phyloP scores from a whole-genome alignment of 2,888 invertebrate species.

The Smittia aterrima region DNA sequence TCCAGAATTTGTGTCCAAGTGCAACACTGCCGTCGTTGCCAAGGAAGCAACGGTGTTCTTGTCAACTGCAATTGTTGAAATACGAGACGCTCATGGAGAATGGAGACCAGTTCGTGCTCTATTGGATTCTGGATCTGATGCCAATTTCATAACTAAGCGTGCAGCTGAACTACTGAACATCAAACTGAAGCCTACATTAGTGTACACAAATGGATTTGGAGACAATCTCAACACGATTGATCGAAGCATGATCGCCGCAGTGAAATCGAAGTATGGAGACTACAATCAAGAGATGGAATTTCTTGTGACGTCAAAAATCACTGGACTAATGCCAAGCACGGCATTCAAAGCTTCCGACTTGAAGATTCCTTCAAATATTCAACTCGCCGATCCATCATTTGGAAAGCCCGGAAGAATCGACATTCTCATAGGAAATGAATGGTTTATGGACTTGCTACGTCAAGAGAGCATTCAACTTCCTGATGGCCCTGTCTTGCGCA shows the following conservation, averaged over 20 bases:
- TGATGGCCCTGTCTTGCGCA: background rate
- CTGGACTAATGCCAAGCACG: background rate
- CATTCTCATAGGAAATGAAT: background rate
- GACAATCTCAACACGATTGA: no score
- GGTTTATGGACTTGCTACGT: background rate
- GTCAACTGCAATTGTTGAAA: background rate
- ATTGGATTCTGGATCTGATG: background rate
- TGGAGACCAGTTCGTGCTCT: background rate
- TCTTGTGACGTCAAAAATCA: background rate
- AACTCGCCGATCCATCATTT: constrained; percentile 9
- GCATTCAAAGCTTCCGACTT: background rate
- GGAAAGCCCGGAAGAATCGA: background rate
- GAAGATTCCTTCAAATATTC: background rate
- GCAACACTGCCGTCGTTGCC: no score
- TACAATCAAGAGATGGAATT: background rate
- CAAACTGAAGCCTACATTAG: background rate
- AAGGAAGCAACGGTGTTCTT: background rate
- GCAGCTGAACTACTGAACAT: background rate
- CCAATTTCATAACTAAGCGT: background rate
- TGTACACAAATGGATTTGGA: background rate
- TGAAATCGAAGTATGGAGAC: no score
- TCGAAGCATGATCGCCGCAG: no score
- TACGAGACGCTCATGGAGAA: background rate
- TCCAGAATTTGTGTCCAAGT: no score
- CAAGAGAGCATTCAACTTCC: background rate